A percentile compares a stretch with the other conserved stretches of the same genome.
Conservation (phyloP, 2,113 vertebrate genomes). For the Pycnonotus jocosus region DNA sequence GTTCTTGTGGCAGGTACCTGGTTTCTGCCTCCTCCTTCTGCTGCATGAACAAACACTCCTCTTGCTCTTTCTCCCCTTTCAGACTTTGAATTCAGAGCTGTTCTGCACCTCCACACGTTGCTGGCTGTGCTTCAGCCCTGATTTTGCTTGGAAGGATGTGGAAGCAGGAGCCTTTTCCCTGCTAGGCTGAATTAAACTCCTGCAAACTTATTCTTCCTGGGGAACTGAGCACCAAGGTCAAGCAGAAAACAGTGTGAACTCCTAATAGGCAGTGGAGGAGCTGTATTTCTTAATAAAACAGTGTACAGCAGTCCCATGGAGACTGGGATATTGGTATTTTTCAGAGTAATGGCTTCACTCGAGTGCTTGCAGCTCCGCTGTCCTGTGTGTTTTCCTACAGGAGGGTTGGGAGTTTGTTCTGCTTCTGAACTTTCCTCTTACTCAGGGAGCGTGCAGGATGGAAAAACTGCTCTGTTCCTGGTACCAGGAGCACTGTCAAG, state of each 20-base stretch:
- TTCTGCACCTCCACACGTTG: rapidly evolving
- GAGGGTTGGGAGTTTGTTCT: neutral
- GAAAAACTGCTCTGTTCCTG: neutral
- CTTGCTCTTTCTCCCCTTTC: neutral
- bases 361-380: rapidly evolving
- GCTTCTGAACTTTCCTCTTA: neutral
- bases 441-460: neutral
- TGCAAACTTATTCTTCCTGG: neutral
- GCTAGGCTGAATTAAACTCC: neutral
- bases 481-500: neutral
- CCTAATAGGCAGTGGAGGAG: neutral
- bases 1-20: neutral
- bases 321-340: neutral
- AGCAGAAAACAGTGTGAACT: neutral
- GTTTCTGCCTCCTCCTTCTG: neutral
- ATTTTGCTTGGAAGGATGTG: neutral
- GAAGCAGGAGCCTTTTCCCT: neutral
- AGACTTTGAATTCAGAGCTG: neutral
- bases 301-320: neutral
- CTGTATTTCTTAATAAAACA: neutral
- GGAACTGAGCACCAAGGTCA: neutral
- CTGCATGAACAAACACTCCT: neutral
- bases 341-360: neutral
- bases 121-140: neutral
- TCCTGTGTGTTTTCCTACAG: neutral